Percentiles rank a stretch among this genome's conserved stretches.
Conservation (phyloP, 35 echinoderm and acorn worm species). For the Apostichopus japonicus region DNA sequence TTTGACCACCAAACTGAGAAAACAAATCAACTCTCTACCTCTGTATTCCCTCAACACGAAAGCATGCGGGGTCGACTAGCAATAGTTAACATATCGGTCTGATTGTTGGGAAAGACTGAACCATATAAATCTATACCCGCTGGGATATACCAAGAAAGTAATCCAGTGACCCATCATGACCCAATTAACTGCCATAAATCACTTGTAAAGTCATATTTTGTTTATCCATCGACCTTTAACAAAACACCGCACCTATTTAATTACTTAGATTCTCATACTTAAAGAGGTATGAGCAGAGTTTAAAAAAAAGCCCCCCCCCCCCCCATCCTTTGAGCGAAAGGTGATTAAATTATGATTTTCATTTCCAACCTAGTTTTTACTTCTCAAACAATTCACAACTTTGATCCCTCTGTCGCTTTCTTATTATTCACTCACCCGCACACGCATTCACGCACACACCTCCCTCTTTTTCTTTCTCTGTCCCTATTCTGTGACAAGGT, state of each 20-base stretch:
- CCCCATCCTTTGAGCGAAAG: no score
- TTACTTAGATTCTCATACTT: not conserved
- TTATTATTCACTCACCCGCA: no score
- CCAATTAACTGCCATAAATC: slow-evolving; percentile 34
- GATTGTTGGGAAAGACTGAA: not conserved
- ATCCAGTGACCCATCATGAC: slow-evolving; percentile 43
- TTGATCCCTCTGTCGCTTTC: no score
- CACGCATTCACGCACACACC: no score
- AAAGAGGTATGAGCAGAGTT: not conserved
- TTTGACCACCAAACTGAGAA: not conserved
- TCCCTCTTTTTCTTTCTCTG: no score
- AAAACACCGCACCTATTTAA: not conserved
- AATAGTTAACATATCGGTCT: no score
- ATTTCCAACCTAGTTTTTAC: no score
- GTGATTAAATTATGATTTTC: no score
- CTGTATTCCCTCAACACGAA: no score
- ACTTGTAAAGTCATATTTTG: slow-evolving; percentile 14
- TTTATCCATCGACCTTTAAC: slow-evolving; percentile 8
- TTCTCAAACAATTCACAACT: no score
- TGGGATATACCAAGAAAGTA: slow-evolving; percentile 33
- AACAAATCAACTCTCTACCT: not conserved
- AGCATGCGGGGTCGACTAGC: not conserved
- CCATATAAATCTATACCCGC: slow-evolving; percentile 39
- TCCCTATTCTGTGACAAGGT: no score
- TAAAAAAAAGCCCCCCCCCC: not conserved